These are phyloP conservation scores for Hydrotaea cyrtoneurina DNA, from an alignment of 2,888 invertebrate genomes.

Conservation along the genomic window DNA sequence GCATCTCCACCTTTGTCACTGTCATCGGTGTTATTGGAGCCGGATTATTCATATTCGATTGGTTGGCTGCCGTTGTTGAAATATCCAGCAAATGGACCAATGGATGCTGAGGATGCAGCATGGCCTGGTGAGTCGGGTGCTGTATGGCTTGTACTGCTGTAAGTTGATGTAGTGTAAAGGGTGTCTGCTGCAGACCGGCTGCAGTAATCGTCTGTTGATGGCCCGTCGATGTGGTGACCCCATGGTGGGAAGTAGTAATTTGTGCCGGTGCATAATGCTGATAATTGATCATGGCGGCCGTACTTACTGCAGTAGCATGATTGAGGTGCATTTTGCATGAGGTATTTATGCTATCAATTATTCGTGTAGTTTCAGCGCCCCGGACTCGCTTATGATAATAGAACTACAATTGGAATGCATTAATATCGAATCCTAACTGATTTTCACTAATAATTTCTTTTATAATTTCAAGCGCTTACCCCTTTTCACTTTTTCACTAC, in stretches of 20 bases:
- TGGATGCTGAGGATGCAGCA: constrained; percentile 78
- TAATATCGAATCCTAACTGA: neutral
- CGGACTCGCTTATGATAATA: neutral
- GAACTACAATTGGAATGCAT: constrained; percentile 15
- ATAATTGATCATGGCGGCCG: constrained; percentile 78
- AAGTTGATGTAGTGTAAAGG: constrained; percentile 76
- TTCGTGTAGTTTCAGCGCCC: constrained; percentile 32
- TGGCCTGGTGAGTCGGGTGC: constrained; percentile 78
- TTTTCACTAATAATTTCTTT: constrained; percentile 51
- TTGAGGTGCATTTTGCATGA: constrained; percentile 78
- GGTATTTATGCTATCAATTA: constrained; percentile 70
- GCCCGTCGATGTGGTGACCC: constrained; percentile 69
- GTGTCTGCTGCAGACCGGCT: constrained; percentile 75
- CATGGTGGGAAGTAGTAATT: constrained; percentile 72
- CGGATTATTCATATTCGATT: constrained; percentile 74
- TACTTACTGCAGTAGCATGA: constrained; percentile 76
- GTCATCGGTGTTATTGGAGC: constrained; percentile 76
- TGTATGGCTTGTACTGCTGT: constrained; percentile 78
- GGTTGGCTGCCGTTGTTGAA: constrained; percentile 71
- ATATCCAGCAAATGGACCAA: constrained; percentile 77
- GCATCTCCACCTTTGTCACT: constrained; percentile 74
- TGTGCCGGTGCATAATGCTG: constrained; percentile 78
- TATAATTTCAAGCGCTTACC: constrained; percentile 51
- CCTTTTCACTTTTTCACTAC: constrained; percentile 47
- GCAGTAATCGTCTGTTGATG: constrained; percentile 76